A percentile compares a stretch with the other conserved stretches of the same genome.
Conservation (phyloP, 2,888 invertebrate genomes). For the Rhyacophila evoluta region DNA sequence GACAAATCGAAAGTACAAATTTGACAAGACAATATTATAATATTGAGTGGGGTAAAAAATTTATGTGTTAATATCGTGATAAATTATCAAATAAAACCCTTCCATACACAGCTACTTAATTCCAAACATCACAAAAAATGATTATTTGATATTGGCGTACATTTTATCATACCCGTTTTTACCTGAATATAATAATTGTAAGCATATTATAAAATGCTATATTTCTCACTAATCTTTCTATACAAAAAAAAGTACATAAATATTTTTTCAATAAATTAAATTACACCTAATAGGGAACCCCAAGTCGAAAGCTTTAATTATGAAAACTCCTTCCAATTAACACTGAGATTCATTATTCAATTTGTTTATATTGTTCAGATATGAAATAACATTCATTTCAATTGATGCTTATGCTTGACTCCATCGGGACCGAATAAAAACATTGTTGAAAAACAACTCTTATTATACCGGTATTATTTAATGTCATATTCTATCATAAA, state of each 20-base stretch:
- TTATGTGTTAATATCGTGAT: neutral
- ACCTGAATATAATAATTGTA: slow-evolving; percentile 7
- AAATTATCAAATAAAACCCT: slow-evolving; percentile 4
- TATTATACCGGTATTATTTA: too few relatives aligned
- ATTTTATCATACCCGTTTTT: slow-evolving; percentile 14
- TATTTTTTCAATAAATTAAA: neutral
- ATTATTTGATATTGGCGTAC: neutral
- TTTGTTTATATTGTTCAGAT: too few relatives aligned
- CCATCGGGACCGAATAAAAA: too few relatives aligned
- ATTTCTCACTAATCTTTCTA: neutral
- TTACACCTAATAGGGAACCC: neutral
- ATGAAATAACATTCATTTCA: too few relatives aligned
- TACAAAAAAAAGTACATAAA: slow-evolving; percentile 9
- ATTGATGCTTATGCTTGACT: too few relatives aligned
- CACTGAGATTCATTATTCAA: neutral
- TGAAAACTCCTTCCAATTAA: neutral
- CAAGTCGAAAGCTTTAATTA: neutral
- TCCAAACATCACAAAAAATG: slow-evolving; percentile 12
- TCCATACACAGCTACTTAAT: neutral
- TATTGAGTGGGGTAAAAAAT: slow-evolving; percentile 3
- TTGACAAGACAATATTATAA: neutral
- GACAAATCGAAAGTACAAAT: slow-evolving; percentile 1
- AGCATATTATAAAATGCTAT: slow-evolving; percentile 21
- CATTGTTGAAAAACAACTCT: too few relatives aligned
- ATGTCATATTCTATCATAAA: too few relatives aligned